These are phyloP conservation scores for Prionailurus bengalensis DNA, from an alignment of 2,113 vertebrate species.

Conservation along the genomic window DNA sequence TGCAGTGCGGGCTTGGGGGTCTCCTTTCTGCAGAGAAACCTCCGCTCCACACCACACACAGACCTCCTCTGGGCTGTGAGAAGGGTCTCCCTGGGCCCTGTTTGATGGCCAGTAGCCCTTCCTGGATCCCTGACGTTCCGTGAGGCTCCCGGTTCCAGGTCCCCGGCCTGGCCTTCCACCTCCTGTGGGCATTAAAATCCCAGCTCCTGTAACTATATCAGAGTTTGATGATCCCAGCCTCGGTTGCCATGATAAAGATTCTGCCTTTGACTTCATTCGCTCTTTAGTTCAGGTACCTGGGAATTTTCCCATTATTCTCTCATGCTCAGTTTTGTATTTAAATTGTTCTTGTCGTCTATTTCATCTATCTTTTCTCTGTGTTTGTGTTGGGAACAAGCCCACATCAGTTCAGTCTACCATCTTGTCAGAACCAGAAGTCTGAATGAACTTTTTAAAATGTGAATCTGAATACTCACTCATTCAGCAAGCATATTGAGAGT, in stretches of 20 bases:
- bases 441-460: neutral
- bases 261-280: neutral
- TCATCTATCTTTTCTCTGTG: neutral
- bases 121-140: neutral
- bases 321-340: neutral
- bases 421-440: neutral
- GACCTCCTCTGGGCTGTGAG: neutral
- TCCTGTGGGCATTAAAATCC: neutral
- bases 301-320: neutral
- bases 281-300: neutral
- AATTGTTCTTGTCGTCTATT: neutral
- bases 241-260: neutral
- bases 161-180: neutral
- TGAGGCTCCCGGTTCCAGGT: neutral
- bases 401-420: neutral
- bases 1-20: fast-evolving
- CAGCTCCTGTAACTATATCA: neutral
- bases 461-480: neutral
- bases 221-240: neutral
- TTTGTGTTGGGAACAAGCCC: neutral
- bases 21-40: neutral
- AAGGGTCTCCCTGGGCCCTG: neutral
- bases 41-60: neutral
- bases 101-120: neutral
- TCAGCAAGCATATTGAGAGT: neutral